Evolutionary conservation across 2,113 vertebrate genomes (phyloP), one percentile per base, ranked within the genome.

Genomic region (Cyprinus carpio): DNA sequence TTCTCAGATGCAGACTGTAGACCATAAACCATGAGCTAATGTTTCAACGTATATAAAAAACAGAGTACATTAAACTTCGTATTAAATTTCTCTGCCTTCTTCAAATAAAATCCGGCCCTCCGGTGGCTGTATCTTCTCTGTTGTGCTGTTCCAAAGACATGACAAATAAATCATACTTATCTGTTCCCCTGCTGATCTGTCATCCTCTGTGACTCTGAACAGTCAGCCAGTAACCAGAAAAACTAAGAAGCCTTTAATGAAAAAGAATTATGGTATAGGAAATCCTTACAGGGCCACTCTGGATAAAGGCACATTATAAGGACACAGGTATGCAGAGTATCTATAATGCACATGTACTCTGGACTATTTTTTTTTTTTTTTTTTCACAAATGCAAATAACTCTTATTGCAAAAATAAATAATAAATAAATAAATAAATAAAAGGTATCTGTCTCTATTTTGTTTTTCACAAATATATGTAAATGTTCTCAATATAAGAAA

Each of bases 141-240:
- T 87, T 46, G 71, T 71, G 20, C 54, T 34, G 56, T 75, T 88
- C 86, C 67, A 88, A 85, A 87, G 87, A 84, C 77, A 85, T 58
- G 58, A 69, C n/a, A 37, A 58, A 89, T 92, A 85, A 93, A 92
- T 92, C 83, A 89, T 91, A 91, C 81, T 92, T 82, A 85, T 89
- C 58, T 89, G 88, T 90, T 89, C 89, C 89, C 82, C 87, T 88
- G 87, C 84, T 87, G 83, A 71, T 27, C 51, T 56, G 80, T n/a
- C 56, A 18, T 49, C 71, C 69, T 79, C 69, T 79, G 49, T 74
- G 40, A 82, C 86, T 76, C 79, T 58, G 27, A 31, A 51, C 67
- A 29, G 67, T 72, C 49, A 6, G n/a, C 75, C 29, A 78, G 62
- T 67, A 49, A 77, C 29, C 72, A 77, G 72, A 84, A 77, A 18